Conservation (phyloP, 2,113 vertebrate genomes). For the Glareola pratincola region DNA sequence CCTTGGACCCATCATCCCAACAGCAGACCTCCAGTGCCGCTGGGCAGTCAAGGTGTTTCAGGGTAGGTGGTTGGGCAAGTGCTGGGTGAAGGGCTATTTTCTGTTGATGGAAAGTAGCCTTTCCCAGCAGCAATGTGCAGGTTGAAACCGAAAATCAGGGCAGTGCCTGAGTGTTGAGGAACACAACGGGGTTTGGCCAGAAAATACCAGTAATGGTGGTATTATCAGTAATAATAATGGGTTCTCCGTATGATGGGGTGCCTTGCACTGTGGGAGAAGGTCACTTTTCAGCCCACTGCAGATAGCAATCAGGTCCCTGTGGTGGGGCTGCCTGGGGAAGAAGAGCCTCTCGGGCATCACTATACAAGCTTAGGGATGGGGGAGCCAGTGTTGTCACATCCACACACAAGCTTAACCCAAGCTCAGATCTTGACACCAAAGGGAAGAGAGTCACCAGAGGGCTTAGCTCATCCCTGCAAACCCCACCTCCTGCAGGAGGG, state of each 20-base stretch:
- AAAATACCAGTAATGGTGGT: neutral
- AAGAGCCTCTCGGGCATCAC: neutral
- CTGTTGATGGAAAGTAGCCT: neutral
- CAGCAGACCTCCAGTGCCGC: constrained; percentile 81
- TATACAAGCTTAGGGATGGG: neutral
- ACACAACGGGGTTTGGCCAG: neutral
- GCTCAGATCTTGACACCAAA: neutral
- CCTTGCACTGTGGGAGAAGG: neutral
- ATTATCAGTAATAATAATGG: neutral
- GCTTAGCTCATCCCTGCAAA: neutral
- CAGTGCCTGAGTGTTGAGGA: neutral
- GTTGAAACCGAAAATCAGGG: neutral
- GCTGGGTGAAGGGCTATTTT: neutral
- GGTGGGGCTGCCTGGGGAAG: neutral
- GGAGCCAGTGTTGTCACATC: neutral
- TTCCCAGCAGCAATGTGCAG: neutral
- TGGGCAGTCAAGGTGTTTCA: constrained; percentile 80
- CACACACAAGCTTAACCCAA: neutral
- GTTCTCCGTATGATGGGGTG: neutral
- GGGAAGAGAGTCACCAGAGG: neutral
- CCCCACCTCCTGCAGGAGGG: neutral
- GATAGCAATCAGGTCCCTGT: neutral
- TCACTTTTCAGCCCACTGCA: neutral
- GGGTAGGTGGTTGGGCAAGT: constrained; percentile 64
- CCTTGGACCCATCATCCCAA: constrained; percentile 77